Percentiles rank a stretch among this genome's conserved stretches.
Conservation (phyloP, 2,888 invertebrate species). For the Cheilosia urbana region DNA sequence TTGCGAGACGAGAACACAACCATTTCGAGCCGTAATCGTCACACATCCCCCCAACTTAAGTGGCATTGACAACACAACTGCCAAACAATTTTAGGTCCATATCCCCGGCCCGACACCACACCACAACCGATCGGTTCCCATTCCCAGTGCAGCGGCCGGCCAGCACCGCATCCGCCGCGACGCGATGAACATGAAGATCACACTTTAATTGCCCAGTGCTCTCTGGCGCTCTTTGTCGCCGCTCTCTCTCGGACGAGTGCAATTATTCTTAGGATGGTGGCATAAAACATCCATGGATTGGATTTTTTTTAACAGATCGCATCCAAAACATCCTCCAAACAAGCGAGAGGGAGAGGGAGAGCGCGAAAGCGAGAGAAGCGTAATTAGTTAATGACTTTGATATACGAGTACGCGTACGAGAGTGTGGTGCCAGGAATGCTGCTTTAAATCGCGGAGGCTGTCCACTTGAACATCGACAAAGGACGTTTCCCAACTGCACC, state of each 20-base stretch:
- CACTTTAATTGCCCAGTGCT: conserved; percentile 68
- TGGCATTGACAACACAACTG: conserved; percentile 74
- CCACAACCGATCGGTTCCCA: conserved; percentile 36
- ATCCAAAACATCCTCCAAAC: conserved; percentile 26
- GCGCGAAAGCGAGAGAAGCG: conserved; percentile 44
- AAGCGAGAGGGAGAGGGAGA: background rate
- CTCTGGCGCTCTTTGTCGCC: conserved; percentile 9
- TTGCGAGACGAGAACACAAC: conserved; percentile 28
- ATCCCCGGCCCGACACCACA: background rate
- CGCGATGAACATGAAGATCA: conserved; percentile 62
- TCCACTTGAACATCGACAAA: conserved; percentile 68
- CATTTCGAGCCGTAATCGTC: conserved; percentile 56
- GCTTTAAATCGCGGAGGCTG: conserved; percentile 71
- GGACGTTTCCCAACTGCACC: conserved; percentile 42
- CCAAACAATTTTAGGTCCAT: conserved; percentile 63
- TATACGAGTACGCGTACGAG: conserved; percentile 59
- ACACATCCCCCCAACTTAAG: conserved; percentile 56
- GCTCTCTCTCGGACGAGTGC: conserved; percentile 20
- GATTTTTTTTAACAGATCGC: conserved; percentile 71
- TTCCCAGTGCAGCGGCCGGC: conserved; percentile 29
- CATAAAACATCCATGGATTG: conserved; percentile 74
- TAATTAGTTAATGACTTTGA: conserved; percentile 77
- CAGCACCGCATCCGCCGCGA: background rate
- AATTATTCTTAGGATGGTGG: conserved; percentile 74
- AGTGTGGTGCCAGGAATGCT: conserved; percentile 71